Evolutionary conservation across 2,113 vertebrate genomes (phyloP), one percentile per base, ranked within the genome.

Genomic region (Dicrurus megarhynchus): DNA sequence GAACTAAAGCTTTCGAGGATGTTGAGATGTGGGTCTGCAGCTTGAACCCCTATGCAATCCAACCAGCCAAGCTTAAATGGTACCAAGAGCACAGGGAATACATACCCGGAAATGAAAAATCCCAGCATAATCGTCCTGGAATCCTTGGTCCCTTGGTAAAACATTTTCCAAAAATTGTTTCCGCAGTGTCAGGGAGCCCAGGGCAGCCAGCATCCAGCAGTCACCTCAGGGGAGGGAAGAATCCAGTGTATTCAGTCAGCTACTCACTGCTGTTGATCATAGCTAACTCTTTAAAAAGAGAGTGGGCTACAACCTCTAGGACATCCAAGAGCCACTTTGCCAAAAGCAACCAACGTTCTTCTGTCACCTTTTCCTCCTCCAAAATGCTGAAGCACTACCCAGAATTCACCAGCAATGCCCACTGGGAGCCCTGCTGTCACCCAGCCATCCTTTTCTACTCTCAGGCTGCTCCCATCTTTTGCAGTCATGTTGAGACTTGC

Each of bases 201-300:
- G 94, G 1, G 97, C 98, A 78, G 98, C 97, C 78, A 98, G 97
- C 92, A 98, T 75, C 98, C 98, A 98, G 88, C 98, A 98, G n/a
- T 98, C 97, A 92, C 96, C 98, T 98, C 46, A 37, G 73, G 68
- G 26, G 49, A 89, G 52, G 75, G 9, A 63, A 86, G 59, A 50
- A 44, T 6, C 4, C 77, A 87, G 10, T 19, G 14, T 21, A 67
- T 80, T 87, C 78, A 63, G 27, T 52, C 39, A 70, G 11, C 37
- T 32, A 49, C 6, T 79, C 13, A 19, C 18, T 52, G 35, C 2
- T 44, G 3, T 23, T 14, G 30, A 50, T 35, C 8, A 11, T 4
- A 65, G 68, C 50, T 69, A 37, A 44, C 37, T 76, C 61, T 41
- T 86, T 10, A 27, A 20, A 61, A 47, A 55, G 13, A 75, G 35